These are phyloP conservation scores for Fregata magnificens DNA, from an alignment of 2,113 vertebrate genomes.

Conservation along the genomic window DNA sequence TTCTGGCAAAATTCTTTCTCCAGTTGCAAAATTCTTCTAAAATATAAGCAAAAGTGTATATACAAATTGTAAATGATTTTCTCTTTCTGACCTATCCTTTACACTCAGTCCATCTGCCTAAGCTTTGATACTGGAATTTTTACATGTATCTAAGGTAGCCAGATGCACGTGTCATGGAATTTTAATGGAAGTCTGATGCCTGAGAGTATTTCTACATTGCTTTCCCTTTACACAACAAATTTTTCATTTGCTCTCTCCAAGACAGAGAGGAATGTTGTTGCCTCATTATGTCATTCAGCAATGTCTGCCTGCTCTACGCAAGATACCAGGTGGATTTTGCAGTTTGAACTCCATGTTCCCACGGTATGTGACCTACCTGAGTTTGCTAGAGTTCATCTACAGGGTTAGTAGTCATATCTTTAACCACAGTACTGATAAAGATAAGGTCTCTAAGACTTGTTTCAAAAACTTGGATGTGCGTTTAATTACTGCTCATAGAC, in stretches of 20 bases:
- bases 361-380: background rate
- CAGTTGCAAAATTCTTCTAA: background rate
- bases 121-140: background rate
- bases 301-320: background rate
- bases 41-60: background rate
- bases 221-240: background rate
- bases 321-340: background rate
- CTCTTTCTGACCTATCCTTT: background rate
- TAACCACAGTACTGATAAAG: background rate
- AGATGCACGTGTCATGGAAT: background rate
- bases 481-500: background rate
- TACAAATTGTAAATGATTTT: background rate
- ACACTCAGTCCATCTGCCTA: background rate
- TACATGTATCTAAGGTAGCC: background rate
- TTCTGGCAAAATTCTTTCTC: background rate
- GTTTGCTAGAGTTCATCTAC: background rate
- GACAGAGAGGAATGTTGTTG: background rate
- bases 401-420: background rate
- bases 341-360: background rate
- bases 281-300: background rate
- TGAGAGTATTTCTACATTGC: background rate
- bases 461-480: background rate
- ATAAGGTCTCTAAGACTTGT: background rate
- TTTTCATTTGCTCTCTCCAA: background rate
- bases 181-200: background rate